Conservation (phyloP, 2,113 vertebrate genomes). For the Nestor notabilis region DNA sequence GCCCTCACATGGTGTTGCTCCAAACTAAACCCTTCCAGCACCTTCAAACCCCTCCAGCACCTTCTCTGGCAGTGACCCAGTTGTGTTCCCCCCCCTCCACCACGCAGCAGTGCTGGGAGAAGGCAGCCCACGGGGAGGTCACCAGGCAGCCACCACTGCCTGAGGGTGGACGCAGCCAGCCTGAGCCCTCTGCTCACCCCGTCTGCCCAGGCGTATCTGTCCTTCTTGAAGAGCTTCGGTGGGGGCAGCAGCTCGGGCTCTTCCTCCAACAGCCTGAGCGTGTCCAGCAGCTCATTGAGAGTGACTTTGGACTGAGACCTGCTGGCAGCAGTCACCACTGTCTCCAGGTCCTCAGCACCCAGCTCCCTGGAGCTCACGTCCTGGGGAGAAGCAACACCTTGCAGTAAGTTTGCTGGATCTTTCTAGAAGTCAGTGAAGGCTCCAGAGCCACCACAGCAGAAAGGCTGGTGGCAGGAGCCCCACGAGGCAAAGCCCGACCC, state of each 20-base stretch:
- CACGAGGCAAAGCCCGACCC: neutral
- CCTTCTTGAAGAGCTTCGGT: conserved; percentile 74
- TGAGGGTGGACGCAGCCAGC: neutral
- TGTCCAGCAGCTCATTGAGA: conserved; percentile 88
- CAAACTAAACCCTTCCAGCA: neutral
- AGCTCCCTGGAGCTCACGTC: conserved; percentile 65
- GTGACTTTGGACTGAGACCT: conserved; percentile 81
- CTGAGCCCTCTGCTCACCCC: conserved; percentile 70
- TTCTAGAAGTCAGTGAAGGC: neutral
- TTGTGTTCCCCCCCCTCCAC: neutral
- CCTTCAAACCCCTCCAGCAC: neutral
- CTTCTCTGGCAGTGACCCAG: fast-evolving
- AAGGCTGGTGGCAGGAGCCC: neutral
- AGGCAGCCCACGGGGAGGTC: neutral
- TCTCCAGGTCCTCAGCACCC: conserved; percentile 70
- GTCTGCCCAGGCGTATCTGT: conserved; percentile 84
- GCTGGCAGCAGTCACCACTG: conserved; percentile 33
- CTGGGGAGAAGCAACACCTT: conserved; percentile 22
- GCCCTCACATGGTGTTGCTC: neutral
- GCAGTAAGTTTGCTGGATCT: neutral
- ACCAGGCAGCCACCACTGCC: fast-evolving
- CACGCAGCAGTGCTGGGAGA: fast-evolving
- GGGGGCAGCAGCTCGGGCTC: conserved; percentile 81
- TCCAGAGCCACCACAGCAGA: neutral
- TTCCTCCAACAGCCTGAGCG: conserved; percentile 86